Conservation (phyloP, 2,888 invertebrate genomes). For the Amphipoea oculea region DNA sequence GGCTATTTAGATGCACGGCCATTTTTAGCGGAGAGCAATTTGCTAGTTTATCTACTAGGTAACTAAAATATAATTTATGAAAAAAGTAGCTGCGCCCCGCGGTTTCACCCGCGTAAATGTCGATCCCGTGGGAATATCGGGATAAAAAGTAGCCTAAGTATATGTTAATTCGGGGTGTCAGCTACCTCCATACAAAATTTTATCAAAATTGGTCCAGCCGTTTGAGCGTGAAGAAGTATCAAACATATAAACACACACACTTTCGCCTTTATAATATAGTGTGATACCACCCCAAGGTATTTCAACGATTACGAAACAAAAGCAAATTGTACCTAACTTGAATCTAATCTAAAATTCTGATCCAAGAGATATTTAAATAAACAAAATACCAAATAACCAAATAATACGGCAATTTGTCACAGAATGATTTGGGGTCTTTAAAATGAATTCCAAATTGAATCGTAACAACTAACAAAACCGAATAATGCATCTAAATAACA, state of each 20-base stretch:
- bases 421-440: slow-evolving; percentile 62
- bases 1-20: background rate
- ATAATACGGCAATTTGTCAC: slow-evolving; percentile 57
- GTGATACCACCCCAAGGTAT: background rate
- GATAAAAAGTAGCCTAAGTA: too few species aligned
- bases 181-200: too few species aligned
- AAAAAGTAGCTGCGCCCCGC: background rate
- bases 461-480: slow-evolving; percentile 71
- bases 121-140: too few species aligned
- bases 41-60: background rate
- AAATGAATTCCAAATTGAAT: slow-evolving; percentile 75
- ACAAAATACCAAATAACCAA: slow-evolving; percentile 60
- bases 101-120: too few species aligned
- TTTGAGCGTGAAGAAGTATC: too few species aligned
- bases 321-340: slow-evolving; percentile 18
- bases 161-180: too few species aligned
- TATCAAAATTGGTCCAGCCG: too few species aligned
- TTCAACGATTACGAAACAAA: slow-evolving; percentile 21
- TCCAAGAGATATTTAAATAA: slow-evolving; percentile 56
- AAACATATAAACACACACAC: too few species aligned
- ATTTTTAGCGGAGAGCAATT: background rate
- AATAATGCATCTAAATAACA: slow-evolving; percentile 75
- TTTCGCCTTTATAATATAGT: too few species aligned
- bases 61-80: background rate
- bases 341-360: slow-evolving; percentile 56